Percentiles rank a stretch among this genome's conserved stretches.
phyloP scores from a whole-genome alignment of 2,888 invertebrate genomes.

The Sphinx pinastri region DNA sequence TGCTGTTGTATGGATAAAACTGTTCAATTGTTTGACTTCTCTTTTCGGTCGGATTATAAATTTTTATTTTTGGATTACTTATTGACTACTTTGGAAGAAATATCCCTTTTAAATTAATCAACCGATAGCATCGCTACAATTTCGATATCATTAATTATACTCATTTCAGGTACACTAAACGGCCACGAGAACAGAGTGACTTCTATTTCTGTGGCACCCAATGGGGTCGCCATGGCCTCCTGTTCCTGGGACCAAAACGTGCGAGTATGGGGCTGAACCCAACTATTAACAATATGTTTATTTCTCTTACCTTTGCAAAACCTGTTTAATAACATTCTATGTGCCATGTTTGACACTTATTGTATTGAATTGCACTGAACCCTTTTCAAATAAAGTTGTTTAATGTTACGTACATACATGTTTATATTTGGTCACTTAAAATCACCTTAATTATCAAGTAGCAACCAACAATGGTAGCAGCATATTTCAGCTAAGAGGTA shows the following conservation, averaged over 20 bases:
- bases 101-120: no score
- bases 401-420: not conserved
- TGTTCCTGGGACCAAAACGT: conserved; percentile 96
- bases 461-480: no score
- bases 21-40: no score
- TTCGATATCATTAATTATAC: not conserved
- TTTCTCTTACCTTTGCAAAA: not conserved
- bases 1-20: no score
- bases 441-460: no score
- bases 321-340: not conserved
- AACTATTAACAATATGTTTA: no score
- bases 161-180: conserved; percentile 85
- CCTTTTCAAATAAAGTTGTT: conserved; percentile 10
- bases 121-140: no score
- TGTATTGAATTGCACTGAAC: conserved; percentile 6
- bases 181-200: conserved; percentile 96
- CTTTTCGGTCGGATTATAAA: no score
- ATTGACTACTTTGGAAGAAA: no score
- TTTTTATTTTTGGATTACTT: no score
- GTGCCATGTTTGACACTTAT: not conserved
- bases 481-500: no score
- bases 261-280: conserved; percentile 91
- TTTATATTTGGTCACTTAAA: not conserved
- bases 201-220: conserved; percentile 91
- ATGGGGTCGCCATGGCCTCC: conserved; percentile 93